phyloP scores from a whole-genome alignment of 2,113 vertebrate species.

The Polypterus bichir region DNA sequence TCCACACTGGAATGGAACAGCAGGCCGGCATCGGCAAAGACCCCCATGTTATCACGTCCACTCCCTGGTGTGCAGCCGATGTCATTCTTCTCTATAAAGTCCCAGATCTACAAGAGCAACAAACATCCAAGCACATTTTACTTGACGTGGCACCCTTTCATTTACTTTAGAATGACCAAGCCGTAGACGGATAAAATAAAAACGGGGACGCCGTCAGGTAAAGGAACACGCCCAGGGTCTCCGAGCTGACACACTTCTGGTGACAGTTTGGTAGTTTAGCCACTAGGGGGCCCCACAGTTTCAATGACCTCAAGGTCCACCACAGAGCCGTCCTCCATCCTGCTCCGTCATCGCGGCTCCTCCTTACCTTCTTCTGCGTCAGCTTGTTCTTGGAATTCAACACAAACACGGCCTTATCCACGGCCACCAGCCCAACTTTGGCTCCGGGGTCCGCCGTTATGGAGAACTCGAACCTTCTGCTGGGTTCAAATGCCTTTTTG shows the following conservation, averaged over 20 bases:
- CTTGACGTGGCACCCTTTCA: too few relatives aligned
- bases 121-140: too few relatives aligned
- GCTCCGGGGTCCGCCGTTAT: conserved; percentile 51
- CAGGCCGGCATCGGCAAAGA: conserved; percentile 32
- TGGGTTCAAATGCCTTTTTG: not conserved
- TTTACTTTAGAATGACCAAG: too few relatives aligned
- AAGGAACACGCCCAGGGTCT: too few relatives aligned
- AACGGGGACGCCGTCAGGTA: too few relatives aligned
- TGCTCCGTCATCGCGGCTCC: conserved; percentile 8
- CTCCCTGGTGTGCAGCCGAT: conserved; percentile 28
- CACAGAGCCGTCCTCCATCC: conserved; percentile 26
- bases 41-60: conserved; percentile 22
- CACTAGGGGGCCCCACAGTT: too few relatives aligned
- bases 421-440: conserved; percentile 50
- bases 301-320: conserved; percentile 25
- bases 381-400: conserved; percentile 46
- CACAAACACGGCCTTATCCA: conserved; percentile 61
- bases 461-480: conserved; percentile 12
- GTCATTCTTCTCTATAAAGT: conserved; percentile 26
- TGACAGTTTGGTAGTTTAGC: too few relatives aligned
- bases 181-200: too few relatives aligned
- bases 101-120: conserved; percentile 25
- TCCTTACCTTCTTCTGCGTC: conserved; percentile 55
- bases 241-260: too few relatives aligned
- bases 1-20: conserved; percentile 21